Base-by-base conservation (phyloP, 2,113 vertebrate species). In the Lipophrys pholis region DNA sequence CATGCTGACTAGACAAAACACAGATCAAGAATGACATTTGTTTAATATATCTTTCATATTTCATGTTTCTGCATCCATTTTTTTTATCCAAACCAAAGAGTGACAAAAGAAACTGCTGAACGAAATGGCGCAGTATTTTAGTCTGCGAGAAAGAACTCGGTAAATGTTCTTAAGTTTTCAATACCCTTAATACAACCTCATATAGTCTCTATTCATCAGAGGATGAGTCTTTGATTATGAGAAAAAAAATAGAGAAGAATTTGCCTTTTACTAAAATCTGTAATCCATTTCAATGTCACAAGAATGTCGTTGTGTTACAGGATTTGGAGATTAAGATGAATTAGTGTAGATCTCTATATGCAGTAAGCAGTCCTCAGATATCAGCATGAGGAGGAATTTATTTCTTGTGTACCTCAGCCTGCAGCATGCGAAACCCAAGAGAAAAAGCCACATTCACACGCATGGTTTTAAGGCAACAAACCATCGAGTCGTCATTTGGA, bases 291-390 rank as follows among this genome's bases (percentile, higher is more conserved):
- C 8, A 45, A 15, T 57, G 56, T 49, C 46, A 48, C 6, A 43
- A 48, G 39, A 10, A 59, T 52, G 40, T 14, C 11, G 54, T 57
- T 69, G 15, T 21, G 15, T 16, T 45, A 45, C 11, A 75, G 58
- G 48, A 40, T 61, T 65, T 46, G 17, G 40, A 60, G 8, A 71
- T 55, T 70, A 16, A 50, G 39, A 35, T 61, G 30, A 65, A 50
- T 66, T 54, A 45, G 21, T 58, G 51, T 53, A 36, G 35, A 40
- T 70, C 43, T 41, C 14, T 43, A n/a, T 21, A 41, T 8, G 1
- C 46, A 61, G 14, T 17, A 42, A 49, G 72, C 4, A 38, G 52
- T 46, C 43, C 12, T 40, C 5, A 39, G 36, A 4, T 60, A 14
- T 51, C 48, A 16, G 54, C 10, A 41, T 59, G 36, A 62, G 14